A percentile compares a stretch with the other conserved stretches of the same genome.
phyloP scores from a whole-genome alignment of 2,888 invertebrate species.

The Drosophila maculinotata region DNA sequence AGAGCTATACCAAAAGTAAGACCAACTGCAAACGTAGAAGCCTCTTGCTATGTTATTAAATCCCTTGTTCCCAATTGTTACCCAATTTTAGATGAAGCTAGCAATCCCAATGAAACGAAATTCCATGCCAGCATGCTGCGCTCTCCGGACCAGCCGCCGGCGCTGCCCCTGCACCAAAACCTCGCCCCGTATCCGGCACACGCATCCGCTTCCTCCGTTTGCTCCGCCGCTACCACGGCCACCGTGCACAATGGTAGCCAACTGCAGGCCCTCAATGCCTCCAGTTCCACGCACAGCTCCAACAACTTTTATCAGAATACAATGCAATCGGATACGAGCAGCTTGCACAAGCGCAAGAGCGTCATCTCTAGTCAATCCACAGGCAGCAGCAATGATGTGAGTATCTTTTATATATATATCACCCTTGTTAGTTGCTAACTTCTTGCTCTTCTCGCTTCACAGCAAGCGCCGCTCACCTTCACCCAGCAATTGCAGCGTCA shows the following conservation, averaged over 20 bases:
- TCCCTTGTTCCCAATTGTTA: constrained; percentile 14
- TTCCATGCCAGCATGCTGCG: constrained; percentile 84
- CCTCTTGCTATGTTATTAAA: constrained; percentile 54
- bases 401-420: constrained; percentile 11
- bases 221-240: constrained; percentile 82
- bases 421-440: not conserved
- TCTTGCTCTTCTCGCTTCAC: not conserved
- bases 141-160: constrained; percentile 85
- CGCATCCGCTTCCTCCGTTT: constrained; percentile 81
- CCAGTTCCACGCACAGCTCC: constrained; percentile 85
- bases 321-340: constrained; percentile 85
- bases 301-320: constrained; percentile 85
- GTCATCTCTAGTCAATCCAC: constrained; percentile 86
- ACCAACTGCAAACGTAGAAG: constrained; percentile 26
- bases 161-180: constrained; percentile 81
- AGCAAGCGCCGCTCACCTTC: constrained; percentile 91
- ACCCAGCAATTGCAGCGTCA: constrained; percentile 94
- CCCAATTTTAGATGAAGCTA: constrained; percentile 82
- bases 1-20: constrained; percentile 87
- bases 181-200: constrained; percentile 75
- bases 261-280: constrained; percentile 82
- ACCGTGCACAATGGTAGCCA: constrained; percentile 82
- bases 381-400: constrained; percentile 85
- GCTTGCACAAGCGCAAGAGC: constrained; percentile 85
- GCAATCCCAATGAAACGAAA: constrained; percentile 84